Evolutionary conservation across 2,797 vertebrate species (phyloP).

Genomic region (Natrix natrix): DNA sequence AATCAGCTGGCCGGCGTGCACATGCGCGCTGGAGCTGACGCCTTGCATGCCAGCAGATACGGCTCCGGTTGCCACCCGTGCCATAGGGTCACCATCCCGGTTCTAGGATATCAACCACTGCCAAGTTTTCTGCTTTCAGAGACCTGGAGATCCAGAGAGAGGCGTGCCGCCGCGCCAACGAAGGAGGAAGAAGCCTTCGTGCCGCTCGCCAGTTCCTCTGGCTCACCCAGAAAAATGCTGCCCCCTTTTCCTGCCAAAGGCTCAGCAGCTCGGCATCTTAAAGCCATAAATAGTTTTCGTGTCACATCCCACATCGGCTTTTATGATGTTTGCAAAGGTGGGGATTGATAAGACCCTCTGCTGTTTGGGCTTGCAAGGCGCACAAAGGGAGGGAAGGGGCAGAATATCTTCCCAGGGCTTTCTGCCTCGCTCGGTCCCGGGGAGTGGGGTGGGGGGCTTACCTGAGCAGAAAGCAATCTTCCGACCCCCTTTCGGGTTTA

Average conservation of each 20-base stretch:
- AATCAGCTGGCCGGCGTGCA: too few relatives aligned
- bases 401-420: not conserved
- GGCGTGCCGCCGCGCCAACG: too few relatives aligned
- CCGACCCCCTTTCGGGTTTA: not conserved
- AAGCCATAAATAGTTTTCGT: not conserved
- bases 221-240: fast-evolving
- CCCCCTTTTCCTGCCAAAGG: not conserved
- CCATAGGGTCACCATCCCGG: too few relatives aligned
- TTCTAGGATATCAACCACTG: too few relatives aligned
- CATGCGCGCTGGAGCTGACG: too few relatives aligned
- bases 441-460: too few relatives aligned
- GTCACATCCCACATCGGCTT: not conserved
- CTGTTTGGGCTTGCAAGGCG: not conserved
- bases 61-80: too few relatives aligned
- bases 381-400: not conserved
- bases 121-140: not conserved
- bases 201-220: not conserved
- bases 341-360: not conserved
- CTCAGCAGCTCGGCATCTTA: not conserved
- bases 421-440: not conserved
- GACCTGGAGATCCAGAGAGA: not conserved
- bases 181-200: not conserved
- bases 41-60: too few relatives aligned
- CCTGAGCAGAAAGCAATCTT: not conserved
- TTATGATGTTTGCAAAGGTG: not conserved